A percentile compares a stretch with the other conserved stretches of the same genome.
These are phyloP conservation scores for Lithophane leautieri DNA, from an alignment of 2,888 invertebrate genomes.

Conservation along the genomic window DNA sequence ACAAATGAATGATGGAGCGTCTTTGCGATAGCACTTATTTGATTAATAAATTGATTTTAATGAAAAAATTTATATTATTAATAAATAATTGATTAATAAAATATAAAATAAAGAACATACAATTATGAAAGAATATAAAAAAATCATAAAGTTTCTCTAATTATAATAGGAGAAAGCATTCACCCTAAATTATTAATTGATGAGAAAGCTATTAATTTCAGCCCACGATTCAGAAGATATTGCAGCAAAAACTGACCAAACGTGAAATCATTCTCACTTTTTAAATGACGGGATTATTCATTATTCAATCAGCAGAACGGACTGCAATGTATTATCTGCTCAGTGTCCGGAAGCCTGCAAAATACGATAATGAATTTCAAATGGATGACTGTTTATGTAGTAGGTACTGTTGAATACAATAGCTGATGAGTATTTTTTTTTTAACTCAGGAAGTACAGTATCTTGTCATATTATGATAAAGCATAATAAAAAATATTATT, in stretches of 20 bases:
- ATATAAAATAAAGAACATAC: too few relatives aligned
- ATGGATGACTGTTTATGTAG: not conserved
- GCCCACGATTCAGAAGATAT: too few relatives aligned
- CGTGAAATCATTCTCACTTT: not conserved
- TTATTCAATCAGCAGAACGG: not conserved
- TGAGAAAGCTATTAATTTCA: too few relatives aligned
- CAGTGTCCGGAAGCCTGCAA: conserved; percentile 26
- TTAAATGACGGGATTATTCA: not conserved
- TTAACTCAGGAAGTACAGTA: not conserved
- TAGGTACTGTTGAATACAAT: not conserved
- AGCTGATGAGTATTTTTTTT: not conserved
- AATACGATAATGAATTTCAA: conserved; percentile 17
- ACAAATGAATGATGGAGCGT: not conserved
- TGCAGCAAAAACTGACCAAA: not conserved
- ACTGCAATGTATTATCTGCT: not conserved
- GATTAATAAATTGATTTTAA: too few relatives aligned
- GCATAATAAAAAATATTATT: too few relatives aligned
- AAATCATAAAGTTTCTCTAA: too few relatives aligned
- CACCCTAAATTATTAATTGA: too few relatives aligned
- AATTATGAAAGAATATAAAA: too few relatives aligned
- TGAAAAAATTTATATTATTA: too few relatives aligned
- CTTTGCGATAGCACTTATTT: not conserved
- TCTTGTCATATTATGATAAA: not conserved
- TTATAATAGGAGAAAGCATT: too few relatives aligned
- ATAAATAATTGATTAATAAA: too few relatives aligned